Evolutionary conservation across 2,888 invertebrate species (phyloP), one percentile per base, ranked within the genome.

Genomic region (Erynnis tages): DNA sequence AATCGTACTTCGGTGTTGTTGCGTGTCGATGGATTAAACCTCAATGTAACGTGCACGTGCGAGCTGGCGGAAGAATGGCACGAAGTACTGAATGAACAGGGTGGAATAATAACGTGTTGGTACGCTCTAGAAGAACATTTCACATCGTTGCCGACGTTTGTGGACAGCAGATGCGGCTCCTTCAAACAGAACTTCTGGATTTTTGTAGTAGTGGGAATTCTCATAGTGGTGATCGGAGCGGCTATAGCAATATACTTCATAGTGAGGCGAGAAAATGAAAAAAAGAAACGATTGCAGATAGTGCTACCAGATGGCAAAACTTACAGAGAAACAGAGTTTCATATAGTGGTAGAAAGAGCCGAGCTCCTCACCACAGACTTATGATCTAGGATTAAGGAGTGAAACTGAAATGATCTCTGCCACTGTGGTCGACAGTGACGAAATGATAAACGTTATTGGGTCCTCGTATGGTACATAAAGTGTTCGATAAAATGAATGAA

Each of bases 311-410:
- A 96, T 64, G 94, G 95, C 1, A 91, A 94, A 69, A 94, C 95
- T 10, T 96, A 96, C 73, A 91, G 94, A 69, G 96, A 96, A 84
- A 96, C 96, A 6, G 96, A 96, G 82, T 92, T 96, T 66, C 94
- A 96, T 78, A 94, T 96, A 68, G 94, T 96, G 73, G 93, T 96
- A 61, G 96, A 96, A 88, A 93, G 94, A 78, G 94, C 95, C 35
- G 95, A 95, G 79, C 92, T 96, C 40, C 85, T 96, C 54, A 95
- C 95, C 60, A 95, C 95, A 61, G 94, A 95, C 81, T 91, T 95
- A 78, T 93, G 82, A 89, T 67, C 34, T 37, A 30, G 47, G 7
- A 21, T 19, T 48, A 16, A 53, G 6, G 19, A 16, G 10, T n/a
- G 25, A 43, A 50, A 72, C 71, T 54, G 56, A 52, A 60, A 61